Percentiles rank a stretch among this genome's conserved stretches.
phyloP scores from a whole-genome alignment of 2,888 invertebrate genomes.

The Leptinotarsa tumamoca region DNA sequence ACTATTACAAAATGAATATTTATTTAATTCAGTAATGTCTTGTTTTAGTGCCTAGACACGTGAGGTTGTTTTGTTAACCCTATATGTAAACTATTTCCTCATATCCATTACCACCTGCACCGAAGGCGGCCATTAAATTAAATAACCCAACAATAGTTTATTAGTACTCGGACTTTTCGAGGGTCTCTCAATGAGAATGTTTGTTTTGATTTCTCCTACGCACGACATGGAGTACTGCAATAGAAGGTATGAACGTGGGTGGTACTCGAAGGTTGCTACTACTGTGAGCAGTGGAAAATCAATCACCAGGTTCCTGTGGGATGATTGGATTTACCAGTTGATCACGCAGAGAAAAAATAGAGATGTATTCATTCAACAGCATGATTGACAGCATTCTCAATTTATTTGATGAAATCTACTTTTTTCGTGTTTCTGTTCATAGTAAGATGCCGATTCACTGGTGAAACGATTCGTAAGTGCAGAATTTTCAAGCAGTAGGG shows the following conservation, averaged over 20 bases:
- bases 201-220: conserved; percentile 33
- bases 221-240: conserved; percentile 1
- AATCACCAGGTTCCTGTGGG: conserved; percentile 1
- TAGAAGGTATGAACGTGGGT: conserved; percentile 12
- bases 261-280: conserved; percentile 12
- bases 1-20: conserved; percentile 42
- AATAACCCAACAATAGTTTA: conserved; percentile 31
- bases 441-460: too few relatives aligned
- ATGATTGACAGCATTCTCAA: background rate
- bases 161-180: conserved; percentile 31
- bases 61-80: conserved; percentile 37
- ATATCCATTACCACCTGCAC: conserved; percentile 46
- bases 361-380: conserved; percentile 9
- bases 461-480: too few relatives aligned
- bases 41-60: conserved; percentile 44
- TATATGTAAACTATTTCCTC: conserved; percentile 42
- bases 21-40: conserved; percentile 42
- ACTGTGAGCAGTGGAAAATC: conserved; percentile 17
- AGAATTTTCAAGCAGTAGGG: too few relatives aligned
- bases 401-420: background rate
- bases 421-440: background rate
- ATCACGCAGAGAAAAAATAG: background rate
- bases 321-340: conserved; percentile 17
- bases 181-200: conserved; percentile 23
- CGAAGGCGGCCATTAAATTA: conserved; percentile 31